Evolutionary conservation across 2,888 invertebrate genomes (phyloP).

Genomic region (Catocala sponsa): DNA sequence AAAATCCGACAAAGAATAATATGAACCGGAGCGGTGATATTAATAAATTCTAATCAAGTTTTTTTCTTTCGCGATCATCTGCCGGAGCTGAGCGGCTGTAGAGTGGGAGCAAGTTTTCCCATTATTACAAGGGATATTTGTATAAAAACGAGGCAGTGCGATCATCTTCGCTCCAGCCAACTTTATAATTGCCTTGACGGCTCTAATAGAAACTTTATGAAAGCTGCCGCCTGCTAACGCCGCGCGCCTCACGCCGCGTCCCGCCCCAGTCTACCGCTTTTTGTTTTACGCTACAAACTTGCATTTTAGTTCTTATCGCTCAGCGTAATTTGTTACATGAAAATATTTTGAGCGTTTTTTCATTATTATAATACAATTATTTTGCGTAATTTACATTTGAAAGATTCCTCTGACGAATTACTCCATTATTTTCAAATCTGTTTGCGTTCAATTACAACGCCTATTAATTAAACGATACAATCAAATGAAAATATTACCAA

Average conservation of each 20-base stretch:
- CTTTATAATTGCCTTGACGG: conserved; percentile 86
- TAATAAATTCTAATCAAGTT: conserved; percentile 65
- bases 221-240: conserved; percentile 69
- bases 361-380: background rate
- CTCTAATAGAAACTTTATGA: conserved; percentile 85
- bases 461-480: too few relatives aligned
- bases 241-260: conserved; percentile 20
- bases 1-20: conserved; percentile 5
- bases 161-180: conserved; percentile 73
- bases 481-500: too few relatives aligned
- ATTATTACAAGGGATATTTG: conserved; percentile 83
- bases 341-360: conserved; percentile 45
- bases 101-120: conserved; percentile 81
- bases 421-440: too few relatives aligned
- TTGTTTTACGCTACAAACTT: conserved; percentile 76
- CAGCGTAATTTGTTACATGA: conserved; percentile 59
- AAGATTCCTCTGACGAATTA: too few relatives aligned
- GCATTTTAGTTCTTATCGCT: conserved; percentile 71
- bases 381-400: too few relatives aligned
- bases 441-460: too few relatives aligned
- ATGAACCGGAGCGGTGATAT: conserved; percentile 45
- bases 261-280: conserved; percentile 67
- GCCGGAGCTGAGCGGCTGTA: conserved; percentile 67
- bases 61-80: conserved; percentile 78
- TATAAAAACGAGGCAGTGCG: conserved; percentile 77